phyloP scores from a whole-genome alignment of 2,888 invertebrate species.

The Isotomurus palustris region DNA sequence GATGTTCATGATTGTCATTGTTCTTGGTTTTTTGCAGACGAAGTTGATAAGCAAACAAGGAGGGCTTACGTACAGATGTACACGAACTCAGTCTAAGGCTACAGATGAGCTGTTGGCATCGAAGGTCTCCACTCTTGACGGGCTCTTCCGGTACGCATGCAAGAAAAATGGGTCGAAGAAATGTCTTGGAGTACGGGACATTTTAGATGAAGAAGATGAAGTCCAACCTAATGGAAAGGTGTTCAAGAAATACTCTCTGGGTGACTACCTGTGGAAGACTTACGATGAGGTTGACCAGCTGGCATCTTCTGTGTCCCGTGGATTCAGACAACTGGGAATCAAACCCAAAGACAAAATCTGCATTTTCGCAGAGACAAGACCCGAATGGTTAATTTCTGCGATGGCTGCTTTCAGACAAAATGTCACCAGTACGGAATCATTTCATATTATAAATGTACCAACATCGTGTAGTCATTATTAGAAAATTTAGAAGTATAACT shows the following conservation, averaged over 20 bases:
- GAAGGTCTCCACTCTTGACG: conserved; percentile 73
- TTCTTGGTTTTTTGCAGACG: not conserved
- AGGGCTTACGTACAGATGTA: conserved; percentile 9
- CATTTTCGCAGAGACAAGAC: conserved; percentile 94
- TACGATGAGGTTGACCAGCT: conserved; percentile 66
- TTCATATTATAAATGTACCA: not conserved
- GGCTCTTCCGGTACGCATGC: conserved; percentile 74
- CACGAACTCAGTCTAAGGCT: conserved; percentile 53
- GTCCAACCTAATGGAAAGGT: conserved; percentile 86
- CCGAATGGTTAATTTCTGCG: conserved; percentile 96
- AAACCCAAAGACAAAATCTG: conserved; percentile 70
- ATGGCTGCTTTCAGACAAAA: conserved; percentile 94
- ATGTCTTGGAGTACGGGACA: conserved; percentile 73
- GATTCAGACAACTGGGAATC: conserved; percentile 74
- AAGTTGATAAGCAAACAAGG: not conserved
- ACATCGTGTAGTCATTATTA: conserved; percentile 62
- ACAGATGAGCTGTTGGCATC: conserved; percentile 68
- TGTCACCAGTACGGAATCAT: conserved; percentile 62
- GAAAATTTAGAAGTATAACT: not conserved
- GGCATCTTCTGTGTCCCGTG: conserved; percentile 74
- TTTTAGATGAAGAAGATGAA: conserved; percentile 89
- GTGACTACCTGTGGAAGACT: conserved; percentile 84
- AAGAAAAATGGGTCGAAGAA: conserved; percentile 65
- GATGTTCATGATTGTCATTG: too few species aligned
- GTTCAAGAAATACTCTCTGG: conserved; percentile 72